Conservation (phyloP, 1,140 invertebrate species). For the Procambarus virginalis region DNA sequence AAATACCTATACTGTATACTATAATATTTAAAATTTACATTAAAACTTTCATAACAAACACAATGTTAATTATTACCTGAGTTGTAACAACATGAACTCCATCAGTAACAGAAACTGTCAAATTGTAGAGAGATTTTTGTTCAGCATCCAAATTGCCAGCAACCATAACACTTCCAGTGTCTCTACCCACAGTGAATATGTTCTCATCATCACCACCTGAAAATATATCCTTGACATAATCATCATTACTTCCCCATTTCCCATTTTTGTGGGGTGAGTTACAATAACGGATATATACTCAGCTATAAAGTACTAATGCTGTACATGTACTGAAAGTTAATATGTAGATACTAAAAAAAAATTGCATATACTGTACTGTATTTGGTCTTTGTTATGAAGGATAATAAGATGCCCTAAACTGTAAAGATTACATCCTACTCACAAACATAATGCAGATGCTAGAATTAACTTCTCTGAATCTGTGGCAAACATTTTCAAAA, state of each 20-base stretch:
- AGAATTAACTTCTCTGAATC: too few relatives aligned
- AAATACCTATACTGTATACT: too few relatives aligned
- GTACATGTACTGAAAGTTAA: too few relatives aligned
- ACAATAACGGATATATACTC: not conserved
- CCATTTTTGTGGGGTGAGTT: not conserved
- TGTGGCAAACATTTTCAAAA: too few relatives aligned
- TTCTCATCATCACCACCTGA: constrained; percentile 83
- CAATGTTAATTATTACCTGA: constrained; percentile 75
- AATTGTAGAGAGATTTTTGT: constrained; percentile 82
- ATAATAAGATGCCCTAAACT: too few relatives aligned
- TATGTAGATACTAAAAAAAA: too few relatives aligned
- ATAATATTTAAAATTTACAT: too few relatives aligned
- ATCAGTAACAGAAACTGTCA: constrained; percentile 92
- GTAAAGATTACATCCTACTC: too few relatives aligned
- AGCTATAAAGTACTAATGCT: not conserved
- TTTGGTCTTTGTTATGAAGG: too few relatives aligned
- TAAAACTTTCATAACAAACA: not conserved
- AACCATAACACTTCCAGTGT: constrained; percentile 90
- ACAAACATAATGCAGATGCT: too few relatives aligned
- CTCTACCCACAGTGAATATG: constrained; percentile 89
- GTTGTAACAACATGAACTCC: constrained; percentile 83
- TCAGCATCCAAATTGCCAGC: constrained; percentile 89
- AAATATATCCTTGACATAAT: not conserved
- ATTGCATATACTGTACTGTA: too few relatives aligned
- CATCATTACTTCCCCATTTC: too few relatives aligned